Base-by-base conservation (phyloP, 1,140 invertebrate species). In the Drosophila lacteicornis region DNA sequence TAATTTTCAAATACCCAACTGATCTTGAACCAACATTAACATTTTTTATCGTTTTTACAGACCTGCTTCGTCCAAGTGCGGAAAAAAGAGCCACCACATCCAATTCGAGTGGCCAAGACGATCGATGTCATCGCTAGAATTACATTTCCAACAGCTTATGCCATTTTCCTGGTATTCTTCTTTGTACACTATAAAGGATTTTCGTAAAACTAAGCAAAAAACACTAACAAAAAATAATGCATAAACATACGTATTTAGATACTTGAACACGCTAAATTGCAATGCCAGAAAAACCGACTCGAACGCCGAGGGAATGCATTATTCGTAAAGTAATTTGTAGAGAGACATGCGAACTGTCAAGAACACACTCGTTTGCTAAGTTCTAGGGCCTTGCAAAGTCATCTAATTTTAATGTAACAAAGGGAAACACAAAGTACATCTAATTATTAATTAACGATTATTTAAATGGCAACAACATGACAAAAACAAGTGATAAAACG, bases 101-200 rank as follows among this genome's bases (percentile, higher is more conserved):
- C 97, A 43, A 98, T 98, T 87, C 95, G 97, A 82, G 97, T 98
- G 80, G 97, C 97, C 56, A 98, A 98, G 94, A 98, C 97, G 58
- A 98, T 98, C 91, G 97, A 98, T 94, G 97, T 98, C 62, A 97
- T 98, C 91, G 97, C 97, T 42, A 95, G 97, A 91, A 97, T 98
- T 91, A 97, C 97, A 66, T 98, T 98, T 94, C 97, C 97, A 77
- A 95, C 96, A 77, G 97, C 97, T 80, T 98, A 97, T 93, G 96
- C 97, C 91, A 95, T 98, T 86, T 98, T 98, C 94, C 95, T 98
- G 78, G 96, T 97, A 91, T 98, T 98, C 94, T 98, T 98, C 95
- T 98, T 98, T 94, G 96, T 97, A 82, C 96, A 97, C 94, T 98
- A 98, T 94, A 97, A 97, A 93, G 94, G 94, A 92, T 95, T 95